Conservation (phyloP, 2,113 vertebrate species). For the Rhabdornis inornatus region DNA sequence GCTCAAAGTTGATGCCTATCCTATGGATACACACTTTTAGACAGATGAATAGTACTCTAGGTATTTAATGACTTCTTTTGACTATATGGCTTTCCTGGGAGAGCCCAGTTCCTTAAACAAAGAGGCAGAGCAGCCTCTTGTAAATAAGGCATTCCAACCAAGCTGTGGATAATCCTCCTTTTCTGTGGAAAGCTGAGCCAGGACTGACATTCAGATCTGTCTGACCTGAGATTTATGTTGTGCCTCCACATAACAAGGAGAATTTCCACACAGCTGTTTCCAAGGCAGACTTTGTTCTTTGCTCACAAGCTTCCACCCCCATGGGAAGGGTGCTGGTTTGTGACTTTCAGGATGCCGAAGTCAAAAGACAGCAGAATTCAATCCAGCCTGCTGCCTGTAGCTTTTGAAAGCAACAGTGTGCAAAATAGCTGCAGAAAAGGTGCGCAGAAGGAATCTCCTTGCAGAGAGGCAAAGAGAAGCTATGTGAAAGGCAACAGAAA, state of each 20-base stretch:
- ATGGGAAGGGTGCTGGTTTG: neutral
- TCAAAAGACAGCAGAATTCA: neutral
- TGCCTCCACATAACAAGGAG: neutral
- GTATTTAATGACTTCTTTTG: neutral
- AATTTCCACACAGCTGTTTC: neutral
- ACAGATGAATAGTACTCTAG: neutral
- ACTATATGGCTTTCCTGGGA: neutral
- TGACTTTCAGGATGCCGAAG: neutral
- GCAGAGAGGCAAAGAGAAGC: neutral
- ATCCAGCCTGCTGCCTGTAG: neutral
- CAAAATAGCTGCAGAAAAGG: neutral
- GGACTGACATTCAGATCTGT: neutral
- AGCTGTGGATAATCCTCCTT: neutral
- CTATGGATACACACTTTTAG: neutral
- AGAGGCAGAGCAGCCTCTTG: neutral
- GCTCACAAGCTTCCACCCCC: neutral
- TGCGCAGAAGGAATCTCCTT: neutral
- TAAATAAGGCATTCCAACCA: neutral
- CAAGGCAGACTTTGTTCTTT: neutral
- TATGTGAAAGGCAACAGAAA: neutral
- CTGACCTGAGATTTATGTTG: neutral
- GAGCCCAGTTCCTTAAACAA: neutral
- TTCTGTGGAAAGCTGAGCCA: neutral
- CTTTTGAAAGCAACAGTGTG: neutral
- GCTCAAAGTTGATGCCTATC: neutral